These are phyloP conservation scores for Toxotes chatareus DNA, from an alignment of 2,113 vertebrate genomes.

Conservation along the genomic window DNA sequence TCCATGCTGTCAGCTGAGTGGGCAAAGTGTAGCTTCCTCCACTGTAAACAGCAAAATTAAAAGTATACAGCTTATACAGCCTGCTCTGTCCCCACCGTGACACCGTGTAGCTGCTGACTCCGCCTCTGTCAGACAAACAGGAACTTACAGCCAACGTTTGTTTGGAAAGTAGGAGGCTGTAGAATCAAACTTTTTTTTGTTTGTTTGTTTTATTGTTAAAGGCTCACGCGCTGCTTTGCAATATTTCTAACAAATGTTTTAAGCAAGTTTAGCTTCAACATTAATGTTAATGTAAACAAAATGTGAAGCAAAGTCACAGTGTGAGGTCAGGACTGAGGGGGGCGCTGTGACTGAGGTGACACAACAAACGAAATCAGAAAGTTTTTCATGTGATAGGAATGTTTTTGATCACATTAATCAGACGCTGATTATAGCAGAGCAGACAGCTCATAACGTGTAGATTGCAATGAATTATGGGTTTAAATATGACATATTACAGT, in stretches of 20 bases:
- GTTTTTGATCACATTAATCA: neutral
- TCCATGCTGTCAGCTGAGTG: neutral
- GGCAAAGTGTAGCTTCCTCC: neutral
- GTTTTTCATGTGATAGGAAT: too few species aligned
- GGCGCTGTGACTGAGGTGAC: too few species aligned
- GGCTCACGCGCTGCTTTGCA: neutral
- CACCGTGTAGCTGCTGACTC: neutral
- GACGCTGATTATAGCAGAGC: too few species aligned
- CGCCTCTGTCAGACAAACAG: constrained; percentile 39
- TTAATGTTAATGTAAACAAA: too few species aligned
- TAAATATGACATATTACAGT: neutral
- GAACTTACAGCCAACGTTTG: constrained; percentile 13
- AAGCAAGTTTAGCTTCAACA: too few species aligned
- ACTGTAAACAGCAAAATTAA: neutral
- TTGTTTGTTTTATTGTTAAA: constrained; percentile 24
- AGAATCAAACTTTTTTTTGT: too few species aligned
- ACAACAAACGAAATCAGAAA: too few species aligned
- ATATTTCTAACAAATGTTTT: neutral
- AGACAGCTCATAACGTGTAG: too few species aligned
- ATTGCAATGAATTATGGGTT: neutral
- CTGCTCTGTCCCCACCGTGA: too few species aligned
- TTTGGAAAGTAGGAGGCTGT: neutral
- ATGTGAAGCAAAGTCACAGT: too few species aligned
- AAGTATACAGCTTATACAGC: neutral
- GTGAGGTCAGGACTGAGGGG: too few species aligned